Base-by-base conservation (phyloP, 2,888 invertebrate genomes). In the Nezara viridula region DNA sequence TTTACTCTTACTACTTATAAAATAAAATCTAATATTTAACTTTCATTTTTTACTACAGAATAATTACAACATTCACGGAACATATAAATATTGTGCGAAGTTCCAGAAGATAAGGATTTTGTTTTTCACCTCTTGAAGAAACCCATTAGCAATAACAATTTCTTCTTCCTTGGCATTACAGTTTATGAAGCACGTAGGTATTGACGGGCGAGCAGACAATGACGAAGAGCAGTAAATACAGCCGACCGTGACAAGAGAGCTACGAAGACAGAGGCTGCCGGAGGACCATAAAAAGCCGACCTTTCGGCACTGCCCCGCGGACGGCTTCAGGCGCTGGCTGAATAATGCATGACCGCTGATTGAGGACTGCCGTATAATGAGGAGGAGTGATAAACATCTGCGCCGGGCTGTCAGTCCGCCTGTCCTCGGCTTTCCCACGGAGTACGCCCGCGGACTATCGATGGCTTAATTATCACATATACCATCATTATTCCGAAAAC, bases 351-450 rank as follows among this genome's bases (percentile, higher is more conserved):
- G 44, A 47, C 81, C n/a, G 81, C 81, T 81, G 81, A 81, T 81
- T 81, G 81, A 81, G 81, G 81, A n/a, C 81, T 81, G 81, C 81
- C 81, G 81, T 81, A 81, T 81, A 81, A 81, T 81, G 81, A 81
- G 81, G 6, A 47, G 44, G 81, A 81, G 81, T 81, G 81, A 81
- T 81, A 81, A 81, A 81, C 81, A 81, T 81, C 81, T 81, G 81
- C 81, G 81, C 19, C 81, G 0, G 37, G 44, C 81, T 81, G 81
- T 81, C 81, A 81, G 81, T n/a, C 81, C n/a, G 10, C 44, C 81
- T 81, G 81, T 81, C 44, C 81, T 40, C 81, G n/a, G 81, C 81
- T 81, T 81, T 81, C 81, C 81, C 81, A 81, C 81, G 81, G 81
- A 40, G 44, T 81, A 47, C 81, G n/a, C 44, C 47, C 44, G 81